Conservation (phyloP, 2,888 invertebrate genomes). For the Lithophane leautieri region DNA sequence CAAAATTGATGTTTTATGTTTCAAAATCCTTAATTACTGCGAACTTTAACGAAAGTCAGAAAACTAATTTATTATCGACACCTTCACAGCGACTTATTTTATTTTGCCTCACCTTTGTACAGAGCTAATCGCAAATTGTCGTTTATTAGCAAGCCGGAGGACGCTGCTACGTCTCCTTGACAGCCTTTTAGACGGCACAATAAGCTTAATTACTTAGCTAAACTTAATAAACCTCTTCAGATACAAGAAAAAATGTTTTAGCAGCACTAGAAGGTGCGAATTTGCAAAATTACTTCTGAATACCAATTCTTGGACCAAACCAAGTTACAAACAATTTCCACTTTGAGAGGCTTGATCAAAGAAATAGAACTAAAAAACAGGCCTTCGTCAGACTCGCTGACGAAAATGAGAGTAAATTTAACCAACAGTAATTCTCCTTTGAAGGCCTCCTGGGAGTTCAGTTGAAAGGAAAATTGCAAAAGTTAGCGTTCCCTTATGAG, state of each 20-base stretch:
- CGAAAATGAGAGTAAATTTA: constrained; percentile 88
- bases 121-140: not conserved
- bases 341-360: constrained; percentile 88
- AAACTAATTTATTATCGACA: constrained; percentile 37
- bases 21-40: constrained; percentile 7
- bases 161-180: not conserved
- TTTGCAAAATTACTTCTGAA: constrained; percentile 86
- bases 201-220: constrained; percentile 23
- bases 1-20: constrained; percentile 1
- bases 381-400: constrained; percentile 74
- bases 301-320: constrained; percentile 83
- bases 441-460: constrained; percentile 82
- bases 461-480: constrained; percentile 87
- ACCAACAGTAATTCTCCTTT: constrained; percentile 89
- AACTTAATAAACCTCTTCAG: constrained; percentile 25
- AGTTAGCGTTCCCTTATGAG: constrained; percentile 88
- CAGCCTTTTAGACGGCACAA: constrained; percentile 12
- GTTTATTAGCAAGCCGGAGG: not conserved
- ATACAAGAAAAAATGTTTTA: constrained; percentile 51
- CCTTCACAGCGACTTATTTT: constrained; percentile 1
- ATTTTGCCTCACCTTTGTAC: constrained; percentile 13
- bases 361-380: constrained; percentile 89
- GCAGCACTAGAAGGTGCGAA: constrained; percentile 79
- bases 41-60: constrained; percentile 32
- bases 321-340: constrained; percentile 88